phyloP scores from a whole-genome alignment of 2,888 invertebrate species.

The Meloe dianella region DNA sequence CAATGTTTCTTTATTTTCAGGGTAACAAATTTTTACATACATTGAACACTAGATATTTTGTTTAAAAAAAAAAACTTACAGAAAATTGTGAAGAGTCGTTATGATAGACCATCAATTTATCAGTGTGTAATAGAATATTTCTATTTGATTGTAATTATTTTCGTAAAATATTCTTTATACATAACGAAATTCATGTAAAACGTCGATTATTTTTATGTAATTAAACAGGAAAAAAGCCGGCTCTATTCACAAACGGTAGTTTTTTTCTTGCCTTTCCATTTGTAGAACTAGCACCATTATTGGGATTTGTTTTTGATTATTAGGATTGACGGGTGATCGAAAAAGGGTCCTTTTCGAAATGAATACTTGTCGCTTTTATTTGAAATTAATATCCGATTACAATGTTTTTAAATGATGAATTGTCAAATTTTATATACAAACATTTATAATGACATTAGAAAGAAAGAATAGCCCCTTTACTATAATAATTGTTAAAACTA shows the following conservation, averaged over 20 bases:
- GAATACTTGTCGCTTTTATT: constrained; percentile 7
- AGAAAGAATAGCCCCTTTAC: not conserved
- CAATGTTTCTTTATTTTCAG: constrained; percentile 41
- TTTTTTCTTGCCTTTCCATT: not conserved
- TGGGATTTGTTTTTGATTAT: not conserved
- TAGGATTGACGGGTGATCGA: not conserved
- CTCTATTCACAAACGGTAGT: not conserved
- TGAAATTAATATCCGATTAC: not conserved
- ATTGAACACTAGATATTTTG: constrained; percentile 49
- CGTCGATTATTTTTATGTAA: not conserved
- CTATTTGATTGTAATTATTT: not conserved
- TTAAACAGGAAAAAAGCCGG: not conserved
- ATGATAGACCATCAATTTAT: constrained; percentile 19
- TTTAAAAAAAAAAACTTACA: constrained; percentile 47
- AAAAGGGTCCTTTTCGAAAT: not conserved
- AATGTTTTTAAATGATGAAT: constrained; percentile 6
- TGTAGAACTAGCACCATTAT: too few relatives aligned
- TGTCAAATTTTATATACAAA: constrained; percentile 5
- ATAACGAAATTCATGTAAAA: not conserved
- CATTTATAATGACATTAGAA: not conserved
- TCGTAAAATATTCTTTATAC: not conserved
- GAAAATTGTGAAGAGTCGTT: constrained; percentile 43
- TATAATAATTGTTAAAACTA: constrained; percentile 3
- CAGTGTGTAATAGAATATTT: not conserved
- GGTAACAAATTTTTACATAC: constrained; percentile 52